These are phyloP conservation scores for Halcyon leucocephala DNA, from an alignment of 2,797 vertebrate species.

Conservation along the genomic window DNA sequence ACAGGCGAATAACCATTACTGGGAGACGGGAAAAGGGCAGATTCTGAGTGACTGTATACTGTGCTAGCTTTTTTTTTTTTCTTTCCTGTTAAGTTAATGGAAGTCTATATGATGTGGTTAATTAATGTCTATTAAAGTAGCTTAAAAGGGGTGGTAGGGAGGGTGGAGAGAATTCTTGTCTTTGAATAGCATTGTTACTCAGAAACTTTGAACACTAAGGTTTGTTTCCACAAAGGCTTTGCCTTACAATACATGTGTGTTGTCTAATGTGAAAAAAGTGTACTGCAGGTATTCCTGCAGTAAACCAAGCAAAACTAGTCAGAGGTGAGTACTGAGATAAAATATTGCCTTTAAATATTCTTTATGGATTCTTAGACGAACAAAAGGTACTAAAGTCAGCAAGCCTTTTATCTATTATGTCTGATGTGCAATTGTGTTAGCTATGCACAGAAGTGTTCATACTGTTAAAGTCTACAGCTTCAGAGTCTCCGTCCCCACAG, in stretches of 20 bases:
- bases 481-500: background rate
- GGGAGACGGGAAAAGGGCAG: background rate
- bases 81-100: background rate
- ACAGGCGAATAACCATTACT: rapidly evolving
- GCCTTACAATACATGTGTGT: background rate
- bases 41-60: background rate
- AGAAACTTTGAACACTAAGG: background rate
- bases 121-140: background rate
- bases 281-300: background rate
- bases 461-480: background rate
- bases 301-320: background rate
- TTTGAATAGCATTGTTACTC: background rate
- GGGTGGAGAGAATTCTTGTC: background rate
- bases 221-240: background rate
- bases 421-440: background rate
- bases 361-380: background rate
- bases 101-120: background rate
- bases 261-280: background rate
- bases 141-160: background rate
- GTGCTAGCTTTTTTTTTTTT: background rate
- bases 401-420: conserved; percentile 17
- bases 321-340: background rate
- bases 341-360: conserved; percentile 17
- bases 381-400: conserved; percentile 2
- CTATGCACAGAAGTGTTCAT: background rate